Percentiles rank a stretch among this genome's conserved stretches.
phyloP scores from a whole-genome alignment of 2,888 invertebrate species.

The Hoplodrina blanda region DNA sequence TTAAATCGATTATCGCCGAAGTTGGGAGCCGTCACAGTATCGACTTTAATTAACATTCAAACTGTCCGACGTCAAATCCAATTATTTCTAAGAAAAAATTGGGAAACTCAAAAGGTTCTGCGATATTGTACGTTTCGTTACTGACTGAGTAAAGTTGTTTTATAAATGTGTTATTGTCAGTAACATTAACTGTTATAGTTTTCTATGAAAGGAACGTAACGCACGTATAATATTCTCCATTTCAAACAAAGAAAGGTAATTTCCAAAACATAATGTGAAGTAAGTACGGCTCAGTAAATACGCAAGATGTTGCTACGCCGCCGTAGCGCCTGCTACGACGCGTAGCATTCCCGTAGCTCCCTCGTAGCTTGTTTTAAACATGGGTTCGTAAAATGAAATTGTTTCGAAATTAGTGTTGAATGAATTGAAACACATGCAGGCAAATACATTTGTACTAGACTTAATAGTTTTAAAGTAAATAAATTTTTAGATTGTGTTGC shows the following conservation, averaged over 20 bases:
- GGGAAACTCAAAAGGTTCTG: not conserved
- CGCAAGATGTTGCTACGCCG: conserved; percentile 50
- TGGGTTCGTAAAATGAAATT: conserved; percentile 23
- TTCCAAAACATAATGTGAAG: conserved; percentile 15
- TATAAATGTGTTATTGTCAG: too few relatives aligned
- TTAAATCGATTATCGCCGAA: conserved; percentile 29
- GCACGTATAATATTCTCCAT: not conserved
- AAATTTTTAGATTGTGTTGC: not conserved
- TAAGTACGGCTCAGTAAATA: conserved; percentile 24
- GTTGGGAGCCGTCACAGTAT: conserved; percentile 16
- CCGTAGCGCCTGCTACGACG: conserved; percentile 52
- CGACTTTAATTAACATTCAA: conserved; percentile 36
- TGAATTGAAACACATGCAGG: not conserved
- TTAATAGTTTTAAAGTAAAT: conserved; percentile 2
- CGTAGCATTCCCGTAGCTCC: conserved; percentile 57
- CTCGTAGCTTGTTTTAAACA: conserved; percentile 35
- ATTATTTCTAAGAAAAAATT: conserved; percentile 18
- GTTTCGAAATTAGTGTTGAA: conserved; percentile 10
- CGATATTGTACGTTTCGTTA: conserved; percentile 1
- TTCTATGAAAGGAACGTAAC: not conserved
- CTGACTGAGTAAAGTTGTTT: not conserved
- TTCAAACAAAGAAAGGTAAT: conserved; percentile 8
- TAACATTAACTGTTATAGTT: too few relatives aligned
- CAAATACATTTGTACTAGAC: not conserved
- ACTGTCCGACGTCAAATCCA: conserved; percentile 20